Evolutionary conservation across 2,113 vertebrate species (phyloP).

Genomic region (Tachycineta bicolor): DNA sequence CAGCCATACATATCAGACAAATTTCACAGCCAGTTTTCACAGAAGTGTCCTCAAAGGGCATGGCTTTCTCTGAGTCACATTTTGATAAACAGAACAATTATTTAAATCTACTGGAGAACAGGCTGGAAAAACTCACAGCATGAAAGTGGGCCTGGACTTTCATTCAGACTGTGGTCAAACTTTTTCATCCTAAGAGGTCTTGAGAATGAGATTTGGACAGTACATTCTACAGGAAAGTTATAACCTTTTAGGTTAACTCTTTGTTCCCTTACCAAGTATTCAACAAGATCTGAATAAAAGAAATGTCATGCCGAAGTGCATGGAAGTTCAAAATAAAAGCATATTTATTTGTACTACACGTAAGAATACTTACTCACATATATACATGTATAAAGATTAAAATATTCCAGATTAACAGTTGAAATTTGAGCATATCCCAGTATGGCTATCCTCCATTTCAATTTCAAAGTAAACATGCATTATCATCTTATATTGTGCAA

Average conservation of each 20-base stretch:
- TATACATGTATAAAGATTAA: neutral
- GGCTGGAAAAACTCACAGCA: neutral
- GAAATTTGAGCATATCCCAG: neutral
- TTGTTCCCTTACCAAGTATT: neutral
- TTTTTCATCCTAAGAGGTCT: neutral
- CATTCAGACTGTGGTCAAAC: neutral
- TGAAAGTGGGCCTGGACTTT: neutral
- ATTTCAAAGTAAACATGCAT: neutral
- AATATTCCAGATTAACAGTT: neutral
- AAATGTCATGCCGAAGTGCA: neutral
- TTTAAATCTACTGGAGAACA: neutral
- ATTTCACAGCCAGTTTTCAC: neutral
- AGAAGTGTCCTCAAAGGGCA: neutral
- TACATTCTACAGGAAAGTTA: neutral
- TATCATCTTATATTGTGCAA: neutral
- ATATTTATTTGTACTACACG: fast-evolving
- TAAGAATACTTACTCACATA: neutral
- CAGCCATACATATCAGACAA: neutral
- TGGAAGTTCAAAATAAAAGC: neutral
- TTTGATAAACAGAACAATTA: neutral
- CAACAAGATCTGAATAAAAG: neutral
- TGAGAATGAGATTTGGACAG: neutral
- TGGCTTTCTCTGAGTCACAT: neutral
- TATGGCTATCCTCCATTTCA: neutral
- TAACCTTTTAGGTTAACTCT: neutral